Evolutionary conservation across 92 coral and sea anemone species (phyloP).

Genomic region (Porites evermanni): DNA sequence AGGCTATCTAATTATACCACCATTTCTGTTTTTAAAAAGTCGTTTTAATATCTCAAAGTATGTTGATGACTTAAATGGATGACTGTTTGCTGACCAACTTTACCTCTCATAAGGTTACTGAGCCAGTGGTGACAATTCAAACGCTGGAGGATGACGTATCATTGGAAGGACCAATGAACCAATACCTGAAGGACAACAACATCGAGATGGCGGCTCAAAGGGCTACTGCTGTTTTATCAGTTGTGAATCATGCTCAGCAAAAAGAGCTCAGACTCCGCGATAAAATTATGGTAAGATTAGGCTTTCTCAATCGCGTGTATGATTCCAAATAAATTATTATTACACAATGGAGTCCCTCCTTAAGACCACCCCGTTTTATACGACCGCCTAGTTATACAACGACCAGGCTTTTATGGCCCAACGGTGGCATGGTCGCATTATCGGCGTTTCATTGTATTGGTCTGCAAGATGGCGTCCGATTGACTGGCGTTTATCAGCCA

Average conservation of each 20-base stretch:
- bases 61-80: too few relatives aligned
- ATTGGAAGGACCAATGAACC: constrained; percentile 64
- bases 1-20: too few relatives aligned
- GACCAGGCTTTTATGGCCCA: too few relatives aligned
- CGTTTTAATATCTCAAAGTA: too few relatives aligned
- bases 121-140: constrained; percentile 54
- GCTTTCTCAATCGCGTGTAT: not conserved
- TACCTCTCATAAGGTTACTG: constrained; percentile 55
- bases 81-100: not conserved
- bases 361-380: too few relatives aligned
- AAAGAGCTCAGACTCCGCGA: constrained; percentile 38
- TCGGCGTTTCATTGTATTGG: too few relatives aligned
- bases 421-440: too few relatives aligned
- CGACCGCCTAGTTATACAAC: too few relatives aligned
- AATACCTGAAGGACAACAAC: constrained; percentile 64
- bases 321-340: not conserved
- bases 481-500: too few relatives aligned
- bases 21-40: too few relatives aligned
- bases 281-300: constrained; percentile 67
- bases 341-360: too few relatives aligned
- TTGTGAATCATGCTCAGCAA: constrained; percentile 67
- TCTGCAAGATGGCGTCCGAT: too few relatives aligned
- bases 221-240: constrained; percentile 81
- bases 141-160: constrained; percentile 61
- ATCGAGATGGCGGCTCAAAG: constrained; percentile 86